Conservation (phyloP, 2,797 vertebrate genomes). For the Notoglanidium macrostoma region DNA sequence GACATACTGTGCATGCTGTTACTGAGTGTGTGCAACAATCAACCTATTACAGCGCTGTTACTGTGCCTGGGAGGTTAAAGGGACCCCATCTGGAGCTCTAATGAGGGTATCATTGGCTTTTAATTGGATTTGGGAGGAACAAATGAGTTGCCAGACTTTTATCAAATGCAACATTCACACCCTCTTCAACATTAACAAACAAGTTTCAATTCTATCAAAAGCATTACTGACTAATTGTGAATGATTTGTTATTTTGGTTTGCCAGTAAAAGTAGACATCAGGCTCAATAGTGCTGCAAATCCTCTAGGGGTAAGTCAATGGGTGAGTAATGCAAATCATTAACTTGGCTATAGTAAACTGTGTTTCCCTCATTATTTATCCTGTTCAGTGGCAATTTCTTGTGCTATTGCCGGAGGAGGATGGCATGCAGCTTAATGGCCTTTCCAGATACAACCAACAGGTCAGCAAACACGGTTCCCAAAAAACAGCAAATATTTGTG, state of each 20-base stretch:
- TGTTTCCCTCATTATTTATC: slow-evolving; percentile 67
- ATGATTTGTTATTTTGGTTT: slow-evolving; percentile 18
- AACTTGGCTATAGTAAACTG: slow-evolving; percentile 61
- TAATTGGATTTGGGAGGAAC: slow-evolving; percentile 22
- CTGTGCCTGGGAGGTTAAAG: background rate
- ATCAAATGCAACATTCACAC: background rate
- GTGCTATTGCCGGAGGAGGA: slow-evolving; percentile 41
- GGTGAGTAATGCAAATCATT: slow-evolving; percentile 68
- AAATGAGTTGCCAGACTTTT: background rate
- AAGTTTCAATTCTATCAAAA: background rate
- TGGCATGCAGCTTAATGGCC: slow-evolving; percentile 17
- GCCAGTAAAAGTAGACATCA: slow-evolving; percentile 51
- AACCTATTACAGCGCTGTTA: slow-evolving; percentile 1
- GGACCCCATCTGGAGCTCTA: background rate
- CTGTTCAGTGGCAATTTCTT: slow-evolving; percentile 58
- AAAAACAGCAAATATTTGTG: slow-evolving; percentile 4
- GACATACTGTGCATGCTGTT: background rate
- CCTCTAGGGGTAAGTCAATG: slow-evolving; percentile 36
- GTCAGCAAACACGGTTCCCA: slow-evolving; percentile 32
- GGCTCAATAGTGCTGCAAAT: slow-evolving; percentile 22
- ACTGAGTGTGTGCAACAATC: slow-evolving; percentile 10
- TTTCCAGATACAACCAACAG: slow-evolving; percentile 37
- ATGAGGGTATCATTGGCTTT: background rate
- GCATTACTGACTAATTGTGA: background rate
- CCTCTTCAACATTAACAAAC: background rate